Evolutionary conservation across 2,113 vertebrate species (phyloP), one percentile per base, ranked within the genome.

Genomic region (Festucalex cinctus): DNA sequence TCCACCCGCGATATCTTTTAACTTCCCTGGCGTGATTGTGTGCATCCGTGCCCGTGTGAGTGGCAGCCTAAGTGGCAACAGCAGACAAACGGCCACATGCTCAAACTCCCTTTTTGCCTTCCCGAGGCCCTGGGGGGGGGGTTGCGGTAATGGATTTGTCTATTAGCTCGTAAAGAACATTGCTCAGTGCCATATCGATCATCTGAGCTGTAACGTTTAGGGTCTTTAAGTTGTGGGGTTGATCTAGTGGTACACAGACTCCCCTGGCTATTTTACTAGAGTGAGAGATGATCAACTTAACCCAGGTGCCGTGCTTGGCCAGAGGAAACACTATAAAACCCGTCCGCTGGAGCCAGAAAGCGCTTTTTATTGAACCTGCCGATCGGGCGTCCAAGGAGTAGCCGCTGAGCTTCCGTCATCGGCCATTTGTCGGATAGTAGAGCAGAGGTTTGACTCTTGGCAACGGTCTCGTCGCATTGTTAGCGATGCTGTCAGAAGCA

Each of bases 81-180:
- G 71, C 80, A 78, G 79, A 77, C 73, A 86, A 81, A 87, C 84
- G 71, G 85, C 77, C 56, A 58, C 65, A 44, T 74, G 77, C 83
- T 85, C 74, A 70, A 69, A 80, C 77, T 86, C 84, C 83, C 76
- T 41, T 61, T 76, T 74, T 75, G 83, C 85, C 74, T 82, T 71
- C 70, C 69, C 9, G 8, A 68, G 76, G 74, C 88, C 87, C 83
- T 68, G 56, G 88, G 90, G 90, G 80, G 65, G 89, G 79, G 66
- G 85, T 86, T 79, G 81, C 80, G 78, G 80, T 85, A 91, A 91
- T 91, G 83, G 90, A 91, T 91, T 91, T 91, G 90, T 91, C 90
- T 91, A 91, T 91, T 91, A 91, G 90, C 88, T 89, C 85, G 83
- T 89, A 91, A 91, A 91, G 90, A 90, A 91, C 90, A 89, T 91